These are phyloP conservation scores for Drosophila conformis DNA, from an alignment of 2,888 invertebrate species.

Conservation along the genomic window DNA sequence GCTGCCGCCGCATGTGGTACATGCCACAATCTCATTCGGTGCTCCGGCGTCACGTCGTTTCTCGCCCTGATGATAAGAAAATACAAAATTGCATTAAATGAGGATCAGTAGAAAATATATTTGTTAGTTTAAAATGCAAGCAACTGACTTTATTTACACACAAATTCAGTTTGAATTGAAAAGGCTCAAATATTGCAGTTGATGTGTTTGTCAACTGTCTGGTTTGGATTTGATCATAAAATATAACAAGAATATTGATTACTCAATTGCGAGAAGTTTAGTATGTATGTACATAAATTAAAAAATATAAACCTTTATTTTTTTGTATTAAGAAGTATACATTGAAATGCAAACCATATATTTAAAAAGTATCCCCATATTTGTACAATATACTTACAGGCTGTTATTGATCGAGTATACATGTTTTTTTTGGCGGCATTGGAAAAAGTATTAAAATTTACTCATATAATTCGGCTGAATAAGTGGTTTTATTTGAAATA, in stretches of 20 bases:
- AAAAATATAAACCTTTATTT: background rate
- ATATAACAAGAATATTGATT: background rate
- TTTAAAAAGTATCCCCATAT: constrained; percentile 4
- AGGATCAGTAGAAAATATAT: background rate
- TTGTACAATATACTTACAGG: constrained; percentile 62
- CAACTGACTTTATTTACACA: background rate
- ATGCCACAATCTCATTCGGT: constrained; percentile 93
- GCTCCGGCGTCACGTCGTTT: constrained; percentile 93
- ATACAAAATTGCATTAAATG: constrained; percentile 60
- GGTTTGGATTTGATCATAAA: background rate
- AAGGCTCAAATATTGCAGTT: background rate
- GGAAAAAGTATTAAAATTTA: constrained; percentile 43
- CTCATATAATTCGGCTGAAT: constrained; percentile 17
- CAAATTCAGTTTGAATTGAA: background rate
- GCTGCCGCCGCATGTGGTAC: constrained; percentile 89
- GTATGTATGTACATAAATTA: background rate
- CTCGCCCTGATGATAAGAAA: constrained; percentile 88
- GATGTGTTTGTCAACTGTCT: background rate
- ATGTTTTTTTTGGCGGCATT: constrained; percentile 53
- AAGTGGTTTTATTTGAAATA: constrained; percentile 12
- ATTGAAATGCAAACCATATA: constrained; percentile 40
- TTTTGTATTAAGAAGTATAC: background rate
- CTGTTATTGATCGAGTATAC: constrained; percentile 35
- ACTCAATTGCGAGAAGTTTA: background rate
- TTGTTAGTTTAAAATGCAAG: background rate